These are phyloP conservation scores for Cryptoprocta ferox DNA, from an alignment of 2,797 vertebrate species.

Conservation along the genomic window DNA sequence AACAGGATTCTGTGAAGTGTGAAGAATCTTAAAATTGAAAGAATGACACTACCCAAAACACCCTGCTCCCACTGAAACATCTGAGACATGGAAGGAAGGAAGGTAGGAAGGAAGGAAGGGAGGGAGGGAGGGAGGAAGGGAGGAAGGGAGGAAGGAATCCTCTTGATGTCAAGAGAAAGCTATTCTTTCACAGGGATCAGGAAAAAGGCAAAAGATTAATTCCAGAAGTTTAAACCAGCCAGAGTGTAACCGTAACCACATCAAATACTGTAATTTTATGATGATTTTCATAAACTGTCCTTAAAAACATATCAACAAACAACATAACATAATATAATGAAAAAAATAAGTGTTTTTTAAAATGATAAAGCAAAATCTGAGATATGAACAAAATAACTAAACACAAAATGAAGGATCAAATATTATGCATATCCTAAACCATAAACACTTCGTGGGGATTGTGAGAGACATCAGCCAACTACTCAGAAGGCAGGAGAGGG, in stretches of 20 bases:
- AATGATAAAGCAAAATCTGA: slow-evolving; percentile 14
- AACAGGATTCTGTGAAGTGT: slow-evolving; percentile 27
- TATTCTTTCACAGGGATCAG: neutral
- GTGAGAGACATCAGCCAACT: neutral
- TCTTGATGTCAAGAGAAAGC: neutral
- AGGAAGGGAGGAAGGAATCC: neutral
- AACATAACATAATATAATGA: no score
- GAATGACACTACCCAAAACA: slow-evolving; percentile 44
- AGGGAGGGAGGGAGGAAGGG: no score
- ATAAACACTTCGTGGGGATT: neutral
- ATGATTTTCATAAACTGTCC: neutral
- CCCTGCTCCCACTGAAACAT: slow-evolving; percentile 11
- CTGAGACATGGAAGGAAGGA: neutral
- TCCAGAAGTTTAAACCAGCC: neutral
- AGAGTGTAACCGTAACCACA: neutral
- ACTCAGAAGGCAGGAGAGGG: neutral
- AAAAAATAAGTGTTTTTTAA: neutral
- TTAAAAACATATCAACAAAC: no score
- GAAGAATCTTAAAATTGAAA: slow-evolving; percentile 53
- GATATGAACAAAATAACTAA: neutral
- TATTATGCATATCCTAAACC: neutral
- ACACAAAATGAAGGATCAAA: neutral
- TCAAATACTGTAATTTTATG: neutral
- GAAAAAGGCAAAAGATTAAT: neutral
- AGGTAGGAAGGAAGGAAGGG: no score